These are phyloP conservation scores for Acridotheres tristis DNA, from an alignment of 2,797 vertebrate species.

Conservation along the genomic window DNA sequence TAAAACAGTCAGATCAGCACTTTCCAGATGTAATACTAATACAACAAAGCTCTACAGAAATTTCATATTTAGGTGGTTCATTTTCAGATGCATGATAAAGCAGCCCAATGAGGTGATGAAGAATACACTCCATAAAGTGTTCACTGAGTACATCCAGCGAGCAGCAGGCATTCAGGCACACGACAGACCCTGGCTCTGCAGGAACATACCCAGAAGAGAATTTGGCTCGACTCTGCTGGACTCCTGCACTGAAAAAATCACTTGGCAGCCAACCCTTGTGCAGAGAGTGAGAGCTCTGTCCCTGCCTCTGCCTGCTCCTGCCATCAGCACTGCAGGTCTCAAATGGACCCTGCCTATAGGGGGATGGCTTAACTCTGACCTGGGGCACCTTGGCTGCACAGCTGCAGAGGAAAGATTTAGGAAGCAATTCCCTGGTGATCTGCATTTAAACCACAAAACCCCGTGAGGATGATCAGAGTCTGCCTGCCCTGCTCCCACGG, in stretches of 20 bases:
- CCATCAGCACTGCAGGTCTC: neutral
- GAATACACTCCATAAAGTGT: neutral
- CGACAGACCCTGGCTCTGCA: neutral
- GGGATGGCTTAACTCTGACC: neutral
- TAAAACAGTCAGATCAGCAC: neutral
- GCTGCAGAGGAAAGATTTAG: neutral
- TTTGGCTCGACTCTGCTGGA: neutral
- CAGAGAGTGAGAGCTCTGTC: rapidly evolving
- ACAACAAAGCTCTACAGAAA: neutral
- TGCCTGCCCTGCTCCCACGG: neutral
- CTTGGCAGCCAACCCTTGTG: neutral
- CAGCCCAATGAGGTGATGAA: neutral
- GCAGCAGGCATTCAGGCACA: neutral
- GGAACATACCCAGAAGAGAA: neutral
- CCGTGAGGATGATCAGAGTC: rapidly evolving
- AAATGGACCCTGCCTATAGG: neutral
- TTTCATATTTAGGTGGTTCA: neutral
- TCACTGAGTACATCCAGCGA: neutral
- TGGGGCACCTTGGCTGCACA: neutral
- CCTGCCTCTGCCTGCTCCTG: neutral
- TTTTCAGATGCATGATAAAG: neutral
- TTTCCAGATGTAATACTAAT: neutral
- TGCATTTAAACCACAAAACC: neutral
- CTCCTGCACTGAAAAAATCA: neutral
- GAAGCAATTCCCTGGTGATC: neutral